Percentiles rank a stretch among this genome's conserved stretches.
Evolutionary conservation across 2,113 vertebrate species (phyloP).

Genomic region (Odontesthes bonariensis): DNA sequence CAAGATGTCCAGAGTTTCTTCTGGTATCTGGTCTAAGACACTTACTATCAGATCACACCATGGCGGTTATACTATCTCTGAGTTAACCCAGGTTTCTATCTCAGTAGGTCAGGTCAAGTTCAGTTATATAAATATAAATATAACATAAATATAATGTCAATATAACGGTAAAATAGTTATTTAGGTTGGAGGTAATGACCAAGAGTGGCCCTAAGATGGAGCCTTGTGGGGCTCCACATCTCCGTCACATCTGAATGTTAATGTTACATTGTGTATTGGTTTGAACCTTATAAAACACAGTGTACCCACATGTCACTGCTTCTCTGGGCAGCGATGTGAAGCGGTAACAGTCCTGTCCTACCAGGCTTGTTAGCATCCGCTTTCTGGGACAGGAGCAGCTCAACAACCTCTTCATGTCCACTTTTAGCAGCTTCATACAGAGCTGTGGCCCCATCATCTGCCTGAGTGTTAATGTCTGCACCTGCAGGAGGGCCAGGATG

Average conservation of each 20-base stretch:
- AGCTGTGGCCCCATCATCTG: conserved; percentile 88
- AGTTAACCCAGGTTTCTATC: too few species aligned
- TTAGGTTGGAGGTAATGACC: too few species aligned
- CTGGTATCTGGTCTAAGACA: too few species aligned
- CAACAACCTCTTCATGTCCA: conserved; percentile 83
- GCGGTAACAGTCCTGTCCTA: conserved; percentile 88
- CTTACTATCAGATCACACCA: too few species aligned
- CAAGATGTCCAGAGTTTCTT: too few species aligned
- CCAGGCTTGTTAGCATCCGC: conserved; percentile 92
- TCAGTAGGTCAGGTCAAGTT: too few species aligned
- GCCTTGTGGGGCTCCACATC: too few species aligned
- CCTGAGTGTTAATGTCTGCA: conserved; percentile 91
- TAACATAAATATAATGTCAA: too few species aligned
- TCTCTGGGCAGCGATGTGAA: conserved; percentile 90
- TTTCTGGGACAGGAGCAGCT: conserved; percentile 88
- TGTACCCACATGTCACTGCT: conserved; percentile 87
- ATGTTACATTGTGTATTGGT: background rate
- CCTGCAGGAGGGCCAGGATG: conserved; percentile 75
- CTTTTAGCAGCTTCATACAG: conserved; percentile 95
- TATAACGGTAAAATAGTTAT: too few species aligned
- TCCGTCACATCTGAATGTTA: background rate
- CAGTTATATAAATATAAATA: too few species aligned
- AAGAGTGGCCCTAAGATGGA: too few species aligned
- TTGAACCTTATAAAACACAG: background rate
- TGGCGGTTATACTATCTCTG: too few species aligned